Percentiles rank a stretch among this genome's conserved stretches.
These are phyloP conservation scores for Lepus oiostolus DNA, from an alignment of 2,797 vertebrate species.

Conservation along the genomic window DNA sequence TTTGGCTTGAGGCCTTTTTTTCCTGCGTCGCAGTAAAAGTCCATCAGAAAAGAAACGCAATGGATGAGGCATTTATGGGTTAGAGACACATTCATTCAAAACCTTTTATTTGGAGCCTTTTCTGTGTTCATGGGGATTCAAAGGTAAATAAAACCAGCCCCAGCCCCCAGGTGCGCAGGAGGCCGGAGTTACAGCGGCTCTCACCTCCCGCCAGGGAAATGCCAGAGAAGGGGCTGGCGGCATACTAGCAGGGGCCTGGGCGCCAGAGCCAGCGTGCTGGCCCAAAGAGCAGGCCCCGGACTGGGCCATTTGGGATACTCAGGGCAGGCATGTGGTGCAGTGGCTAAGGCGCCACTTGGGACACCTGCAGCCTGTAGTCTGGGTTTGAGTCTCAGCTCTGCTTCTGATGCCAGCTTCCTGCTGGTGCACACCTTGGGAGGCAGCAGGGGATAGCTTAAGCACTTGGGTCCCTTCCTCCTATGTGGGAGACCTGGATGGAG, in stretches of 20 bases:
- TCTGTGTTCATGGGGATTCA: background rate
- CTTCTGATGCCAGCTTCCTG: too few relatives aligned
- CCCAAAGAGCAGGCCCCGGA: background rate
- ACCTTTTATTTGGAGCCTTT: slow-evolving; percentile 28
- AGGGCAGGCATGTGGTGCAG: too few relatives aligned
- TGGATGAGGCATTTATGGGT: background rate
- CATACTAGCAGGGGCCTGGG: accelerated
- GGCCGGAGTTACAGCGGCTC: background rate
- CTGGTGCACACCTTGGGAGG: too few relatives aligned
- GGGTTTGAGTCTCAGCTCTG: too few relatives aligned
- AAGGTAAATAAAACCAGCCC: slow-evolving; percentile 26
- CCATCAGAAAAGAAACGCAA: background rate
- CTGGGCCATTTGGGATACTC: background rate
- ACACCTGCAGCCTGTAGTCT: too few relatives aligned
- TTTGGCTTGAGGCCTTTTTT: slow-evolving; percentile 48
- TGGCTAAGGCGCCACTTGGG: too few relatives aligned
- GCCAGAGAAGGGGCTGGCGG: background rate
- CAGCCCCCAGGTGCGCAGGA: background rate
- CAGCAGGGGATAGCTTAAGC: too few relatives aligned
- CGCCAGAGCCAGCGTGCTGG: background rate
- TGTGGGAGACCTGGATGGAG: too few relatives aligned
- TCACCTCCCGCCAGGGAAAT: background rate
- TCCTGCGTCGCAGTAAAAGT: background rate
- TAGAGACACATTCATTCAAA: slow-evolving; percentile 20
- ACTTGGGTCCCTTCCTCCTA: too few relatives aligned